phyloP scores from a whole-genome alignment of 2,797 vertebrate genomes.

The Ptychobarbus kaznakovi region DNA sequence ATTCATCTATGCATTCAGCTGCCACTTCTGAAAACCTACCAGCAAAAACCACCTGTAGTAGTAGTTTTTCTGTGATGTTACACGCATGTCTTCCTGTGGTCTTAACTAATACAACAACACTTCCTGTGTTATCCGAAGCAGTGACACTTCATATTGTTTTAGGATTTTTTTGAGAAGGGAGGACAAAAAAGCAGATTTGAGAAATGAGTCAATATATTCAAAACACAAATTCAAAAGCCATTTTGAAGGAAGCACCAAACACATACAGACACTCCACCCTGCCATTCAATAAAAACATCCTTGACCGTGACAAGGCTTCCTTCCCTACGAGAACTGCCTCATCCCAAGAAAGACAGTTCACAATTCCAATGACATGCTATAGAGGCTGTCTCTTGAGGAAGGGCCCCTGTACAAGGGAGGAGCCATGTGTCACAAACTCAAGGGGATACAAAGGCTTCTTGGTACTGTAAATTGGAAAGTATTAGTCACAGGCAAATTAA shows the following conservation, averaged over 20 bases:
- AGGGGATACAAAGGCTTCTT: conserved; percentile 35
- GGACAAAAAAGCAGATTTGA: background rate
- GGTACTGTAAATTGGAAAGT: conserved; percentile 23
- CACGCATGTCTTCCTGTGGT: background rate
- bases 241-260: conserved; percentile 16
- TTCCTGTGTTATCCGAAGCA: background rate
- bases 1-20: background rate
- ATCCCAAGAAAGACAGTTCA: conserved; percentile 26
- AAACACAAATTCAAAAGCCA: background rate
- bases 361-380: conserved; percentile 34
- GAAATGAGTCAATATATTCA: background rate
- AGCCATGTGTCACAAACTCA: conserved; percentile 6
- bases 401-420: background rate
- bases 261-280: conserved; percentile 46
- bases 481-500: conserved; percentile 29
- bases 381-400: background rate
- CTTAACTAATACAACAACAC: background rate
- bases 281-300: conserved; percentile 40
- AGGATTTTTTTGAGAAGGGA: too few relatives aligned
- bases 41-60: background rate
- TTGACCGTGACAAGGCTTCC: conserved; percentile 35
- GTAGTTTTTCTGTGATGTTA: background rate
- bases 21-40: background rate
- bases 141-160: background rate
- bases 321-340: conserved; percentile 43